Conservation (phyloP, 2,888 invertebrate species). For the Xanthia togata region DNA sequence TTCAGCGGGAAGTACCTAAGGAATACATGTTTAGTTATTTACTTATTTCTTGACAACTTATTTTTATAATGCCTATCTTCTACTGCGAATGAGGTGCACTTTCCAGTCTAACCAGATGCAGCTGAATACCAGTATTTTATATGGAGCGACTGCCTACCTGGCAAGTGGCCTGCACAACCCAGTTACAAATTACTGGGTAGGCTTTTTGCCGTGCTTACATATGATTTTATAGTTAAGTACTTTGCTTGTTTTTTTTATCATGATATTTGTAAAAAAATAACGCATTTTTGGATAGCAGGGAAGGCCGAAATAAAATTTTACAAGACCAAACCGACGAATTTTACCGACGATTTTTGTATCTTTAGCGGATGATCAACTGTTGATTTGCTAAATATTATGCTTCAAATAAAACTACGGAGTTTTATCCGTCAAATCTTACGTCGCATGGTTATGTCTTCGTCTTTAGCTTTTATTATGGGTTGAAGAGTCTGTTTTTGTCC, state of each 20-base stretch:
- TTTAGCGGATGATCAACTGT: too few relatives aligned
- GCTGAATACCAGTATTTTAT: too few relatives aligned
- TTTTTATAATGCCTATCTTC: neutral
- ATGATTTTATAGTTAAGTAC: neutral
- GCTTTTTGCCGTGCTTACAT: neutral
- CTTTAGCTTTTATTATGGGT: neutral
- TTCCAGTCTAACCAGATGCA: neutral
- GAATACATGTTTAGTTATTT: neutral
- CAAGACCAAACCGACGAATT: too few relatives aligned
- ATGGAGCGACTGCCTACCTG: neutral
- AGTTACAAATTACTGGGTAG: neutral
- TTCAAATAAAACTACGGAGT: neutral
- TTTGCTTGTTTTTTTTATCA: neutral
- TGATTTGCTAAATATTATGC: neutral
- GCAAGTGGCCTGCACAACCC: neutral
- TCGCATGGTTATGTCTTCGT: too few relatives aligned
- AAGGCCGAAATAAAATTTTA: neutral
- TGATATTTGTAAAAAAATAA: neutral
- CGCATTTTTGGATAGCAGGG: neutral
- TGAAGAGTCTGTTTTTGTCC: neutral
- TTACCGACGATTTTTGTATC: too few relatives aligned
- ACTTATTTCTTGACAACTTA: neutral
- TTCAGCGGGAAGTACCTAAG: conserved; percentile 97
- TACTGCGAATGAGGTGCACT: neutral
- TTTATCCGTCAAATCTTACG: neutral